phyloP scores from a whole-genome alignment of 2,797 vertebrate species.

The Champsocephalus gunnari region DNA sequence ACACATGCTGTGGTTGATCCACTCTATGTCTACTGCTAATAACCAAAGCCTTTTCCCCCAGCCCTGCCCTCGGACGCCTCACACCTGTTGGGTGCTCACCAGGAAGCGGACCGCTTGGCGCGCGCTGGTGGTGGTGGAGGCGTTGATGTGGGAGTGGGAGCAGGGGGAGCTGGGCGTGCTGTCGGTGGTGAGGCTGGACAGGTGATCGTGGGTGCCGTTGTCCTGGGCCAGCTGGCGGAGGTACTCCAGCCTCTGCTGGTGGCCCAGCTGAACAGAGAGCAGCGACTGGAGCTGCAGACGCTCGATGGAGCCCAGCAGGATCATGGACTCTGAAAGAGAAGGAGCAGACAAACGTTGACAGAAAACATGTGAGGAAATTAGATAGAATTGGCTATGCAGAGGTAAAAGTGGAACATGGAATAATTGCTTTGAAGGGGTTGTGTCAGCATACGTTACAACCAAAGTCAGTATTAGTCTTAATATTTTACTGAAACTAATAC shows the following conservation, averaged over 20 bases:
- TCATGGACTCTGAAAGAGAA: slow-evolving; percentile 91
- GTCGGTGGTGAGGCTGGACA: slow-evolving; percentile 76
- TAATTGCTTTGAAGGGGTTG: background rate
- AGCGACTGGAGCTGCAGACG: slow-evolving; percentile 92
- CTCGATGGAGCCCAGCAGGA: slow-evolving; percentile 97
- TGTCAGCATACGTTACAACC: background rate
- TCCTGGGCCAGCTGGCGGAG: slow-evolving; percentile 83
- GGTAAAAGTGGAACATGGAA: background rate
- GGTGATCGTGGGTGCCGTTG: slow-evolving; percentile 80
- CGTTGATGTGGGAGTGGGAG: slow-evolving; percentile 55
- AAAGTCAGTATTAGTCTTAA: background rate
- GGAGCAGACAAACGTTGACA: background rate
- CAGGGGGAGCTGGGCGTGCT: slow-evolving; percentile 78
- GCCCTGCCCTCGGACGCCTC: slow-evolving; percentile 70
- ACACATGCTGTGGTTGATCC: slow-evolving; percentile 69
- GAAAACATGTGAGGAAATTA: background rate
- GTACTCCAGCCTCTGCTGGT: slow-evolving; percentile 85
- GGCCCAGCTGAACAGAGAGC: slow-evolving; percentile 90
- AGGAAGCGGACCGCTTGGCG: slow-evolving; percentile 90
- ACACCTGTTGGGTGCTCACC: slow-evolving; percentile 87
- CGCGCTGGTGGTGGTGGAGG: slow-evolving; percentile 69
- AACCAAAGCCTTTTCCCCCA: slow-evolving; percentile 54
- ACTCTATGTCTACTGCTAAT: slow-evolving; percentile 47
- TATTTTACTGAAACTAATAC: background rate
- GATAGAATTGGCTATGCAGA: background rate